Conservation (phyloP, 2,797 vertebrate genomes). For the Gadopsis marmoratus region DNA sequence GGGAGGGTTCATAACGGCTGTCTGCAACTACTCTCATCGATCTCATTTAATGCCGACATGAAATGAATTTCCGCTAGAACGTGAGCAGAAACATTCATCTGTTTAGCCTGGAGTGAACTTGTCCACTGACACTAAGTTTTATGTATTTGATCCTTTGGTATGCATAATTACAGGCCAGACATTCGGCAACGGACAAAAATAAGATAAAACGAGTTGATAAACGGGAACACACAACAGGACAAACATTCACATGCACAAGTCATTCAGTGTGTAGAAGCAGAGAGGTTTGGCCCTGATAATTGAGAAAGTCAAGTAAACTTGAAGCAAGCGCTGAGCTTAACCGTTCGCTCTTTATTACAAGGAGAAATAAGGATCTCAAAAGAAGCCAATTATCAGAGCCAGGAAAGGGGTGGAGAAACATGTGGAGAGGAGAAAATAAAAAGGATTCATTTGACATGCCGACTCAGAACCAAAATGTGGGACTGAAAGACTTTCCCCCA, state of each 20-base stretch:
- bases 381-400: conserved; percentile 80
- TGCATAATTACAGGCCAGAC: conserved; percentile 49
- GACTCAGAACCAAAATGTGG: conserved; percentile 41
- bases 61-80: conserved; percentile 21
- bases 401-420: conserved; percentile 37
- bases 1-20: conserved; percentile 7
- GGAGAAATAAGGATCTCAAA: conserved; percentile 65
- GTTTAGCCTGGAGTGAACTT: conserved; percentile 37
- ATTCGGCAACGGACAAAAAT: conserved; percentile 36
- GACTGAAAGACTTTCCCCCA: conserved; percentile 55
- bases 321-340: conserved; percentile 57
- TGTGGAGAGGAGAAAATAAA: conserved; percentile 3
- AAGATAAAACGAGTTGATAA: conserved; percentile 37
- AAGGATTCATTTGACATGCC: conserved; percentile 54
- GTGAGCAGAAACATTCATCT: conserved; percentile 12
- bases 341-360: conserved; percentile 75
- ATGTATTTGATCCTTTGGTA: conserved; percentile 33
- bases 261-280: conserved; percentile 12
- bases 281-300: conserved; percentile 77
- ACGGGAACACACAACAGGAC: conserved; percentile 27
- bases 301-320: conserved; percentile 75
- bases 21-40: conserved; percentile 33
- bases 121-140: conserved; percentile 23
- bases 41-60: conserved; percentile 40
- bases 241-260: conserved; percentile 42